These are phyloP conservation scores for Andrena cerasifolii DNA, from an alignment of 1,140 invertebrate genomes.

Conservation along the genomic window DNA sequence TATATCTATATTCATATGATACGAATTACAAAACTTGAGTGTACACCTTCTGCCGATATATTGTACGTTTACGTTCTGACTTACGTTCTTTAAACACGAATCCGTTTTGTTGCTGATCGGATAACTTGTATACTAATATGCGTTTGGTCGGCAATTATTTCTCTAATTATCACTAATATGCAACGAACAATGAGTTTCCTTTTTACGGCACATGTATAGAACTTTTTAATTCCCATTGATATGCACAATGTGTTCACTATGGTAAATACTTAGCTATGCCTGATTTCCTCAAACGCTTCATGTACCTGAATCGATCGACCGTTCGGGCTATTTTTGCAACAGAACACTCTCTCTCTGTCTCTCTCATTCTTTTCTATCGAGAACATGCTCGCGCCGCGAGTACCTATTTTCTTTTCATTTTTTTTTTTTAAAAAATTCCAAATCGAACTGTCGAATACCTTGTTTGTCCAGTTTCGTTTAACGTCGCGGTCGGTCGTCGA, in stretches of 20 bases:
- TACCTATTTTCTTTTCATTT: no score
- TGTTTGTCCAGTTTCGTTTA: conserved; percentile 58
- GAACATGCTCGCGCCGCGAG: conserved; percentile 69
- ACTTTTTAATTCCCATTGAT: conserved; percentile 83
- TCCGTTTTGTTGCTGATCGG: conserved; percentile 77
- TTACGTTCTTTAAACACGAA: conserved; percentile 77
- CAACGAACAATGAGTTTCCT: conserved; percentile 84
- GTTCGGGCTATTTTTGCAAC: conserved; percentile 80
- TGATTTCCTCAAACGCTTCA: conserved; percentile 82
- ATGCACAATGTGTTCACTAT: conserved; percentile 83
- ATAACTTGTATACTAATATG: conserved; percentile 75
- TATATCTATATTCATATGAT: conserved; percentile 65
- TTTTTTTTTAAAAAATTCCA: conserved; percentile 51
- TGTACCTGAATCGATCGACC: conserved; percentile 82
- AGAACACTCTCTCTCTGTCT: conserved; percentile 76
- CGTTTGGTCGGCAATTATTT: conserved; percentile 79
- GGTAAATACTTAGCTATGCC: conserved; percentile 83
- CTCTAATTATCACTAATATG: conserved; percentile 80
- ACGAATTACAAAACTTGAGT: conserved; percentile 73
- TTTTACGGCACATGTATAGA: conserved; percentile 88
- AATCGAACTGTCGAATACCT: conserved; percentile 58
- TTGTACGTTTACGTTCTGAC: conserved; percentile 74
- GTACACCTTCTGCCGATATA: conserved; percentile 78
- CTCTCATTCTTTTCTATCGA: conserved; percentile 71
- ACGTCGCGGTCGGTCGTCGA: conserved; percentile 26